A percentile compares a stretch with the other conserved stretches of the same genome.
phyloP scores from a whole-genome alignment of 30 jellyfish, hydroid and myxozoan species.

The Aurelia aurita region DNA sequence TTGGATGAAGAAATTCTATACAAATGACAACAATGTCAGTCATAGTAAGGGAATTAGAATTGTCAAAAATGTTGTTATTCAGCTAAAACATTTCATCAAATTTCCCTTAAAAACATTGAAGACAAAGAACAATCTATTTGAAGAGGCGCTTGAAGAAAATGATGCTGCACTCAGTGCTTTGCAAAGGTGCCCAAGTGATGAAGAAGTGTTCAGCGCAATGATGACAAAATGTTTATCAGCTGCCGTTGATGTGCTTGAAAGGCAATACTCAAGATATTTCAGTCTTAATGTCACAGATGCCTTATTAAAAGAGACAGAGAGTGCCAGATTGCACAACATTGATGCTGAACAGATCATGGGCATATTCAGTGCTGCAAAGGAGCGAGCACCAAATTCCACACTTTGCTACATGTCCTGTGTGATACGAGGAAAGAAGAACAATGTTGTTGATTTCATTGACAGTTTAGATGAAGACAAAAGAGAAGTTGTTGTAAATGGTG shows the following conservation, averaged over 20 bases:
- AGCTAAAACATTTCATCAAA: background rate
- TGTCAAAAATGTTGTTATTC: slow-evolving; percentile 5
- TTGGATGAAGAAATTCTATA: slow-evolving; percentile 41
- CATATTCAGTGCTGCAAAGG: slow-evolving; percentile 27
- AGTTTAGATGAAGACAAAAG: background rate
- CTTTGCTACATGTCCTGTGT: slow-evolving; percentile 34
- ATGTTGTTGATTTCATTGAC: slow-evolving; percentile 16
- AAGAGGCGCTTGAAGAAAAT: slow-evolving; percentile 9
- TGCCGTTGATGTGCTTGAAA: background rate
- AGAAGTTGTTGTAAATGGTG: slow-evolving; percentile 10
- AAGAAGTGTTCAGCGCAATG: background rate
- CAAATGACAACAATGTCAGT: background rate
- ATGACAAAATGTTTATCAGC: background rate
- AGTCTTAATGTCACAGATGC: slow-evolving; percentile 9
- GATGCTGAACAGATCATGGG: slow-evolving; percentile 43
- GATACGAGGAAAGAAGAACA: slow-evolving; percentile 36
- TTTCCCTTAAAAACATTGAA: slow-evolving; percentile 3
- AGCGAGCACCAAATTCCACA: slow-evolving; percentile 30
- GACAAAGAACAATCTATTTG: slow-evolving; percentile 8
- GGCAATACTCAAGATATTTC: slow-evolving; percentile 14
- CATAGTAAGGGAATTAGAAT: slow-evolving; percentile 8
- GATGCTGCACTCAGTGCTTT: background rate
- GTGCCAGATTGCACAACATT: slow-evolving; percentile 33
- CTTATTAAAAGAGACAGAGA: slow-evolving; percentile 1
- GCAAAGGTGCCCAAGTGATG: background rate